A percentile compares a stretch with the other conserved stretches of the same genome.
phyloP scores from a whole-genome alignment of 2,888 invertebrate genomes.

The Ptilodon capucinus region DNA sequence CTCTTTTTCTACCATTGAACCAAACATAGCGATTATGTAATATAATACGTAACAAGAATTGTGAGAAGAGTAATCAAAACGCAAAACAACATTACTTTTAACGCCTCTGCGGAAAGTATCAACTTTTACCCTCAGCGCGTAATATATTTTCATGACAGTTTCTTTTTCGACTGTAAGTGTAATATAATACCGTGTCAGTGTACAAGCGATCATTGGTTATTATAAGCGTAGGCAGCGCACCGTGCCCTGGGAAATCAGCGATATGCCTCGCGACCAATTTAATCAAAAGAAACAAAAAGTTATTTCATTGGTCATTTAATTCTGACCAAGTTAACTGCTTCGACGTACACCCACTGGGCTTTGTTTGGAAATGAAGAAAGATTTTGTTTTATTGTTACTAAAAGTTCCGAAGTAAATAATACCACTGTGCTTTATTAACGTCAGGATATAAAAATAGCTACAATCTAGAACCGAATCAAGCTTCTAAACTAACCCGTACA shows the following conservation, averaged over 20 bases:
- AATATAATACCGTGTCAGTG: neutral
- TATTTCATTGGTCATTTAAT: constrained; percentile 13
- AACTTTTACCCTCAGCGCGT: neutral
- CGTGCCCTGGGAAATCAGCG: constrained; percentile 28
- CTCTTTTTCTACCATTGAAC: no score
- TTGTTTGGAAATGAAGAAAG: neutral
- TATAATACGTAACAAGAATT: no score
- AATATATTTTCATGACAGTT: neutral
- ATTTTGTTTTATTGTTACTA: no score
- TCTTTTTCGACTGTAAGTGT: neutral
- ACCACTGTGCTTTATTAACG: no score
- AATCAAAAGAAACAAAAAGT: constrained; percentile 23
- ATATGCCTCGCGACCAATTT: constrained; percentile 21
- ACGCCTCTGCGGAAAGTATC: neutral
- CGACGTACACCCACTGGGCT: neutral
- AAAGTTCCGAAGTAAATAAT: no score
- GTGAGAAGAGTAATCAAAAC: no score
- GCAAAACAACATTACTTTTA: neutral
- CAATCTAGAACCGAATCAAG: no score
- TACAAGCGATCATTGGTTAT: neutral
- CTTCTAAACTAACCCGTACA: no score
- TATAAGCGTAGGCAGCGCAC: neutral
- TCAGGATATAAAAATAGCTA: no score
- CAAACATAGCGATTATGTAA: no score
- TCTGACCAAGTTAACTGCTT: constrained; percentile 2